Evolutionary conservation across 2,113 vertebrate species (phyloP).

Genomic region (Vulpes lagopus): DNA sequence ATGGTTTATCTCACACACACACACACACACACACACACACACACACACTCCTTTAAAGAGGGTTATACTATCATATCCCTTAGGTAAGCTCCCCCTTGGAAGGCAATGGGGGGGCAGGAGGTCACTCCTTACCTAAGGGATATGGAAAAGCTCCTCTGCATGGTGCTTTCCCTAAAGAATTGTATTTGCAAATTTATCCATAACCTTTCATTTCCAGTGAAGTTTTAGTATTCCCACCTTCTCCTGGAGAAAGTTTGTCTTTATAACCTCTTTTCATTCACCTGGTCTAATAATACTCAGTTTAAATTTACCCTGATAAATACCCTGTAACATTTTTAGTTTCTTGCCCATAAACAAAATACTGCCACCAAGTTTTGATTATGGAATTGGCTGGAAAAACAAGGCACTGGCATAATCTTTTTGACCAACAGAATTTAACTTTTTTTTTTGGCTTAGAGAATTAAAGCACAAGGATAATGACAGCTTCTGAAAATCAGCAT

Average conservation of each 20-base stretch:
- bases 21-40: neutral
- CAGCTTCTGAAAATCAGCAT: neutral
- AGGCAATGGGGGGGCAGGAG: neutral
- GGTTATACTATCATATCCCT: too few relatives aligned
- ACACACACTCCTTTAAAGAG: neutral
- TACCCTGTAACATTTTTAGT: neutral
- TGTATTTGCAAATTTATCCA: neutral
- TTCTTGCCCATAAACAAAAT: constrained; percentile 16
- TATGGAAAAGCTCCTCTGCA: neutral
- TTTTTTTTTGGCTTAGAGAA: constrained; percentile 4
- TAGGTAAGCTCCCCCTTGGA: too few relatives aligned
- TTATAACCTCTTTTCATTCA: neutral
- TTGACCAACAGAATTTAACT: neutral
- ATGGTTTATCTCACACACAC: neutral
- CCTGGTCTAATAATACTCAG: neutral
- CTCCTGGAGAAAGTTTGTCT: neutral
- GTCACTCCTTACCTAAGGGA: neutral
- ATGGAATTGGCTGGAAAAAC: neutral
- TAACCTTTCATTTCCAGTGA: neutral
- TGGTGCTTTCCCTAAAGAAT: too few relatives aligned
- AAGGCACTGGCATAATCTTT: neutral
- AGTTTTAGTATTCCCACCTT: neutral
- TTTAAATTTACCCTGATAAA: constrained; percentile 24
- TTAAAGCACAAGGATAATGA: neutral
- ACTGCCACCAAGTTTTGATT: neutral